These are phyloP conservation scores for Tenthredo distinguenda DNA, from an alignment of 2,888 invertebrate genomes.

Conservation along the genomic window DNA sequence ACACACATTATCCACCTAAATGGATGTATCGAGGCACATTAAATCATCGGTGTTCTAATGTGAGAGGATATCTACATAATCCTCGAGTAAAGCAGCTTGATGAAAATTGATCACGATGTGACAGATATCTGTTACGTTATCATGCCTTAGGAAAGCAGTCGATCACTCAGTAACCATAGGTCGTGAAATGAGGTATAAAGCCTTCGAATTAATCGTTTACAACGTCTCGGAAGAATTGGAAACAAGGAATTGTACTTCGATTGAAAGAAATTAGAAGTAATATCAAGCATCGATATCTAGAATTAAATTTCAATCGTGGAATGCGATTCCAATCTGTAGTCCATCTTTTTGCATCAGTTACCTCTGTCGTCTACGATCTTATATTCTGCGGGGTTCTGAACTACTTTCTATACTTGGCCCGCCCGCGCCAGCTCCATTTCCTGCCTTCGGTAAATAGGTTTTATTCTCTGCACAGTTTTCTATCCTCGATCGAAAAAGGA, in stretches of 20 bases:
- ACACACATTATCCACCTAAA: not conserved
- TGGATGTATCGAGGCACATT: not conserved
- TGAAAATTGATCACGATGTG: not conserved
- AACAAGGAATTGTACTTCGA: not conserved
- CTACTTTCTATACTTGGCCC: not conserved
- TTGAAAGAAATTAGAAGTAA: not conserved
- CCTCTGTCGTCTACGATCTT: not conserved
- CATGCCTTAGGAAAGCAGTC: not conserved
- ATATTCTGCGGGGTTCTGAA: not conserved
- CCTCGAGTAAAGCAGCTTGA: not conserved
- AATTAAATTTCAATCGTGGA: not conserved
- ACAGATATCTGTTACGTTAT: conserved; percentile 4
- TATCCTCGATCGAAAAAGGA: not conserved
- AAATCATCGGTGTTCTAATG: conserved; percentile 1
- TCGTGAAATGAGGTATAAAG: not conserved
- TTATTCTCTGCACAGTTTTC: not conserved
- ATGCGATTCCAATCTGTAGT: not conserved
- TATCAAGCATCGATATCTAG: not conserved
- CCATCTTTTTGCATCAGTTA: not conserved
- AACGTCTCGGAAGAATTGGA: not conserved
- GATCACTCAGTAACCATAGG: not conserved
- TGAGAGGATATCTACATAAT: conserved; percentile 1
- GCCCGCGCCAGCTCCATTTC: not conserved
- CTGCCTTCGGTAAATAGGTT: not conserved
- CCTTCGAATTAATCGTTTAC: not conserved